A percentile compares a stretch with the other conserved stretches of the same genome.
Evolutionary conservation across 1,140 invertebrate genomes (phyloP).

Genomic region (Drosophila obscura): DNA sequence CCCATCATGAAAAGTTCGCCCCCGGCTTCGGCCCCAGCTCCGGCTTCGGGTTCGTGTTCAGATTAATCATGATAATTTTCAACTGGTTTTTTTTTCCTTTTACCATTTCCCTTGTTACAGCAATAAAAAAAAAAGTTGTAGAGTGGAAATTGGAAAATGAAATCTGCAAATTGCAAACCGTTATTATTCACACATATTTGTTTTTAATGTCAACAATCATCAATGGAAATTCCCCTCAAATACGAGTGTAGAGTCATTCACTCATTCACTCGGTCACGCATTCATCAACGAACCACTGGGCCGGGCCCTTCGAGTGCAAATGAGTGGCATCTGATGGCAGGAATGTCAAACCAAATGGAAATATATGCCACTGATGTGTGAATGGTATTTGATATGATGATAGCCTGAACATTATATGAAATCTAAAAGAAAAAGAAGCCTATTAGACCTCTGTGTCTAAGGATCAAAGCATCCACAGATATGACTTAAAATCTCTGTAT

Average conservation of each 20-base stretch:
- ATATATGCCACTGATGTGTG: conserved; percentile 4
- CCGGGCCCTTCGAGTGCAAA: conserved; percentile 43
- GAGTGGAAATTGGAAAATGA: conserved; percentile 7
- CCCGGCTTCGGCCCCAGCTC: not conserved
- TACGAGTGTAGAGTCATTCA: conserved; percentile 23
- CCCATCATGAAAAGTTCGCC: conserved; percentile 56
- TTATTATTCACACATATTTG: conserved; percentile 62
- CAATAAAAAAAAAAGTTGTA: conserved; percentile 10
- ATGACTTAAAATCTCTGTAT: too few species aligned
- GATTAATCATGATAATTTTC: conserved; percentile 71
- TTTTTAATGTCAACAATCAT: conserved; percentile 79
- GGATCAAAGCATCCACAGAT: too few species aligned
- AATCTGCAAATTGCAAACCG: conserved; percentile 41
- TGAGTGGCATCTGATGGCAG: conserved; percentile 21
- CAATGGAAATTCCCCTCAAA: conserved; percentile 72
- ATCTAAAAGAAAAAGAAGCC: too few species aligned
- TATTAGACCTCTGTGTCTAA: too few species aligned
- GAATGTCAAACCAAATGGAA: conserved; percentile 28
- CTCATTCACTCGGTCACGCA: conserved; percentile 45
- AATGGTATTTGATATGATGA: conserved; percentile 3
- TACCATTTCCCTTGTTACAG: conserved; percentile 1
- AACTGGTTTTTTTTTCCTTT: conserved; percentile 8
- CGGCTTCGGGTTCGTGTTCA: conserved; percentile 17
- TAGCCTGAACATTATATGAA: not conserved
- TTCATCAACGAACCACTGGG: conserved; percentile 28